phyloP scores from a whole-genome alignment of 1,140 invertebrate species.

The Drosophila subpulchrella region DNA sequence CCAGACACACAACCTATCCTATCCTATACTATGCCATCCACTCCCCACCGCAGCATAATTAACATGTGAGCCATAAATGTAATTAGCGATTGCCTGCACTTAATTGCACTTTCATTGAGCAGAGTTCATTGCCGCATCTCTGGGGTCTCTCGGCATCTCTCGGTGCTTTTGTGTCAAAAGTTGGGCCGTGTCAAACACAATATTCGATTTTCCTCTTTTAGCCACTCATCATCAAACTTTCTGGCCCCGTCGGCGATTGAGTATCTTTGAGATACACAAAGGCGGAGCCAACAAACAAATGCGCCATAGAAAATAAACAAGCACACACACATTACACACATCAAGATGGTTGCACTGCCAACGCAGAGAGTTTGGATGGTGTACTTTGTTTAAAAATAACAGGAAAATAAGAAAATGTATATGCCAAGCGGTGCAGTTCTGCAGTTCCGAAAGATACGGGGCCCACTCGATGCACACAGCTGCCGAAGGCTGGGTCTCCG shows the following conservation, averaged over 20 bases:
- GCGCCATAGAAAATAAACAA: conserved; percentile 40
- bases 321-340: background rate
- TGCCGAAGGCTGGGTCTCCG: conserved; percentile 19
- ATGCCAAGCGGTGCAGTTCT: conserved; percentile 29
- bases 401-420: conserved; percentile 44
- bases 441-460: conserved; percentile 34
- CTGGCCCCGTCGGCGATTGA: conserved; percentile 11
- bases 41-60: conserved; percentile 60
- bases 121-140: conserved; percentile 60
- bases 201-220: conserved; percentile 36
- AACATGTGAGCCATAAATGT: conserved; percentile 77
- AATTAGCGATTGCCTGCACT: conserved; percentile 73
- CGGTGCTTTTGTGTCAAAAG: conserved; percentile 57
- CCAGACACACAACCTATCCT: conserved; percentile 4
- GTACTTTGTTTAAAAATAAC: conserved; percentile 69
- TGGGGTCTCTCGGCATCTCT: conserved; percentile 4
- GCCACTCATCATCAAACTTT: conserved; percentile 22
- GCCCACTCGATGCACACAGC: conserved; percentile 47
- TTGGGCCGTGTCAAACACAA: conserved; percentile 55
- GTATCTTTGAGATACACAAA: conserved; percentile 60
- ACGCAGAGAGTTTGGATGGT: conserved; percentile 31
- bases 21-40: conserved; percentile 12
- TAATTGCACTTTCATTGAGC: conserved; percentile 72
- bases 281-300: conserved; percentile 40
- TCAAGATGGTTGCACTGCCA: conserved; percentile 10